Conservation (phyloP, 2,888 invertebrate species). For the Strigamia maritima region DNA sequence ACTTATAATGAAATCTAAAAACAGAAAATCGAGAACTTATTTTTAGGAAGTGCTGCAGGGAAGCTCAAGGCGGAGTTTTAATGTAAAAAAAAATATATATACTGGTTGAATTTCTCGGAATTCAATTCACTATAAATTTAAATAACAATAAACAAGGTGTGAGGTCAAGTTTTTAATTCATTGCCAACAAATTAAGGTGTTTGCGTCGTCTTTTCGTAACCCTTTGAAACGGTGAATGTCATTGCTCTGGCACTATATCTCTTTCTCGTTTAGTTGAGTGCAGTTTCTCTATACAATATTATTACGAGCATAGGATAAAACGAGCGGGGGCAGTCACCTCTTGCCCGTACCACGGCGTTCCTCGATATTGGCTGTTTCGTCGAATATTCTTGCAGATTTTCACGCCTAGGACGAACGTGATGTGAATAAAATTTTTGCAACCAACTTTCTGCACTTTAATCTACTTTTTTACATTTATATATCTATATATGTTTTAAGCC, state of each 20-base stretch:
- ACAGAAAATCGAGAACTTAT: not conserved
- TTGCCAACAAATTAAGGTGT: constrained; percentile 3
- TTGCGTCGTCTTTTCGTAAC: not conserved
- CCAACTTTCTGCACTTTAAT: not conserved
- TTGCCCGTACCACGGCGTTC: not conserved
- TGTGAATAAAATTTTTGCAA: not conserved
- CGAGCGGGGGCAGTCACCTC: constrained; percentile 15
- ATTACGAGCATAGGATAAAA: not conserved
- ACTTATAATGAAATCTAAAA: no score
- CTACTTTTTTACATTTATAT: not conserved
- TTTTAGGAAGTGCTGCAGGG: not conserved
- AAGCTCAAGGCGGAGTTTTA: not conserved
- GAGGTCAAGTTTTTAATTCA: not conserved
- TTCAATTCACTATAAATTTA: not conserved
- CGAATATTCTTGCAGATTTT: constrained; percentile 24
- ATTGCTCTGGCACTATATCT: not conserved
- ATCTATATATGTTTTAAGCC: not conserved
- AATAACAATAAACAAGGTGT: constrained; percentile 9
- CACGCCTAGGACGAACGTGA: not conserved
- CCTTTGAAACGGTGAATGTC: not conserved
- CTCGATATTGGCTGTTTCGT: constrained; percentile 10
- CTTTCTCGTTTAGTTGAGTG: constrained; percentile 24
- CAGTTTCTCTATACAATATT: constrained; percentile 21
- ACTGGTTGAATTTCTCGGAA: not conserved
- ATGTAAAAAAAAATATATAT: not conserved